These are phyloP conservation scores for Brachyrhaphis roseni DNA, from an alignment of 2,797 vertebrate species.

Conservation along the genomic window DNA sequence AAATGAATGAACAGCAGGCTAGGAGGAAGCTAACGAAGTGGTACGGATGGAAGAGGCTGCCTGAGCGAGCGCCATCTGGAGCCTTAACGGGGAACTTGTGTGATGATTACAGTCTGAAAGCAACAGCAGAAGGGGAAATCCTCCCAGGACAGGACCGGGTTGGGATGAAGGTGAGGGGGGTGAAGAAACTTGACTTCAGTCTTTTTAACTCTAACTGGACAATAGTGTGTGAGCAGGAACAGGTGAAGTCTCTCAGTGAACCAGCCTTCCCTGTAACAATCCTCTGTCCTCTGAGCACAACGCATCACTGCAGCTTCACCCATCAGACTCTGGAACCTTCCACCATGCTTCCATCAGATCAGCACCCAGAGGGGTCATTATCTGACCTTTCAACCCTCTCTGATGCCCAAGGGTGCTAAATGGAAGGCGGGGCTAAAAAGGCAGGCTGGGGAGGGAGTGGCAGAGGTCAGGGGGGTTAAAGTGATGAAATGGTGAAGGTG, in stretches of 20 bases:
- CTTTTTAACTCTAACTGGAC: background rate
- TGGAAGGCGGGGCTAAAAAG: background rate
- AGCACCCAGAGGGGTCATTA: background rate
- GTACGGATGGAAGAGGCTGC: background rate
- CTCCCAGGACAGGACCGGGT: background rate
- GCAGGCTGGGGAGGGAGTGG: background rate
- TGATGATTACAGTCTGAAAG: background rate
- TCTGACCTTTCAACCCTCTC: background rate
- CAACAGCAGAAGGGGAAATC: background rate
- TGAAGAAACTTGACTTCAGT: background rate
- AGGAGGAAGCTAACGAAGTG: background rate
- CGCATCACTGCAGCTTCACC: background rate
- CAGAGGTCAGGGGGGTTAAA: background rate
- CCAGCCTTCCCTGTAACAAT: background rate
- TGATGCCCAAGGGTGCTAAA: background rate
- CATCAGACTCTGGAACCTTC: background rate
- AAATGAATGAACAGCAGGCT: background rate
- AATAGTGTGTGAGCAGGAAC: background rate
- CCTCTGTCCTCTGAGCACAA: background rate
- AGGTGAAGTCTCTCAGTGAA: background rate
- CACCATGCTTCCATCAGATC: too few relatives aligned
- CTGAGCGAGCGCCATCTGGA: constrained; percentile 5
- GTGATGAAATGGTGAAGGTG: background rate
- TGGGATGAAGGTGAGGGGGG: background rate
- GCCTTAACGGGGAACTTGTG: background rate